Conservation (phyloP, 2,888 invertebrate genomes). For the Macrosoma leucophasiata region DNA sequence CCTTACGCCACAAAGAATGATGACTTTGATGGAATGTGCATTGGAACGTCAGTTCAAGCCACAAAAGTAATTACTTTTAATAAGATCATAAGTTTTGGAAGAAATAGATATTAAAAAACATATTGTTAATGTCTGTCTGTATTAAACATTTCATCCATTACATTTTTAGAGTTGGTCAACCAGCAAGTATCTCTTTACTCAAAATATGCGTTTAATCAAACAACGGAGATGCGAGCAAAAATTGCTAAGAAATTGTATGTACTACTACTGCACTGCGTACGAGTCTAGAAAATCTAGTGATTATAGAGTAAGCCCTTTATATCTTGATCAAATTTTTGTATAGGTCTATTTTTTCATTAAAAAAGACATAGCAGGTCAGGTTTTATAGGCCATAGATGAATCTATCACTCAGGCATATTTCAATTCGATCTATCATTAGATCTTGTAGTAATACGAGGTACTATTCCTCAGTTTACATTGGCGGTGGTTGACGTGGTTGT, state of each 20-base stretch:
- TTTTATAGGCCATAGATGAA: no score
- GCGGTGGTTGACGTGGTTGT: no score
- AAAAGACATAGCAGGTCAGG: no score
- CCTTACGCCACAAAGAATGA: conserved; percentile 36
- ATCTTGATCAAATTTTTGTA: no score
- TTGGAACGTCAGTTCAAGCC: conserved; percentile 33
- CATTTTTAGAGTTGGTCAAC: conserved; percentile 36
- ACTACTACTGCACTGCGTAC: conserved; percentile 35
- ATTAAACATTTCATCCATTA: neutral
- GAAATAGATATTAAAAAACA: neutral
- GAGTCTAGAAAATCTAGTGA: conserved; percentile 16
- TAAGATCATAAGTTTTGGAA: neutral
- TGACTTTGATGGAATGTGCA: conserved; percentile 48
- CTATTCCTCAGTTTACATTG: no score
- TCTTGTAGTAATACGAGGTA: no score
- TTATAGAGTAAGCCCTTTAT: no score
- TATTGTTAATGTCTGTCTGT: neutral
- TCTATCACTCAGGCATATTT: no score
- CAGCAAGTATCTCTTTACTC: conserved; percentile 28
- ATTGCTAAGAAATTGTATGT: conserved; percentile 28
- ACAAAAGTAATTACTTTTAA: conserved; percentile 31
- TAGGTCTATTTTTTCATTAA: no score
- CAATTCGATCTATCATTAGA: no score
- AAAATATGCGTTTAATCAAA: conserved; percentile 27
- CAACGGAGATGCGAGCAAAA: conserved; percentile 28